Base-by-base conservation (phyloP, 2,888 invertebrate genomes). In the Microplitis deprimator region DNA sequence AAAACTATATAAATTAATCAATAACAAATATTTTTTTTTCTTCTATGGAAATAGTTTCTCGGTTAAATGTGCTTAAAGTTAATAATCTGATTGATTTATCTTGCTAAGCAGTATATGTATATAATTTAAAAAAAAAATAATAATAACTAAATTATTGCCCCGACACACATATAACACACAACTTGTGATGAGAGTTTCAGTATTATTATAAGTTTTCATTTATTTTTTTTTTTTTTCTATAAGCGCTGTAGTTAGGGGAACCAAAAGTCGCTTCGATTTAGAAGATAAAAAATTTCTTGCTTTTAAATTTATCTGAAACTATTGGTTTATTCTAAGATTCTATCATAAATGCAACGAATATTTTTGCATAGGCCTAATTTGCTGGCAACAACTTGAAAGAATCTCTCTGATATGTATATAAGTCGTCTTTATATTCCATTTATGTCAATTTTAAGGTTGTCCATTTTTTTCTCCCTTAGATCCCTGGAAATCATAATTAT, bases 391-490 rank as follows among this genome's bases (percentile, higher is more conserved):
- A 13, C 83, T 79, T 81, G 75, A 69, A 68, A 62, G 29, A 65
- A n/a, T n/a, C 61, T 74, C 69, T 41, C 68, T 73, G 6, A 64
- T 5, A 39, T 38, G 20, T 29, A 29, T 29, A 29, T 29, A 29
- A 29, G 38, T 60, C 77, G 79, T 81, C 71, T 81, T 88, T 87
- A 93, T 91, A 93, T 94, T 90, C 94, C 92, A 89, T 91, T 92
- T 91, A 94, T 92, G 92, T 93, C 94, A 91, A 94, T 94, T 91
- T 92, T 95, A 95, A 94, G 94, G 94, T 93, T 95, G 94, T 94
- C 95, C 94, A 93, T 93, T 93, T 95, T 95, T 95, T 94, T 95
- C 94, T 94, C 95, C 94, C 94, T 94, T 94, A 94, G 94, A 93
- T 94, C 94, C 94, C 95, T 94, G 92, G 40, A 88, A 89, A 80